Conservation (phyloP, 2,888 invertebrate species). For the Argyra leucocephala region DNA sequence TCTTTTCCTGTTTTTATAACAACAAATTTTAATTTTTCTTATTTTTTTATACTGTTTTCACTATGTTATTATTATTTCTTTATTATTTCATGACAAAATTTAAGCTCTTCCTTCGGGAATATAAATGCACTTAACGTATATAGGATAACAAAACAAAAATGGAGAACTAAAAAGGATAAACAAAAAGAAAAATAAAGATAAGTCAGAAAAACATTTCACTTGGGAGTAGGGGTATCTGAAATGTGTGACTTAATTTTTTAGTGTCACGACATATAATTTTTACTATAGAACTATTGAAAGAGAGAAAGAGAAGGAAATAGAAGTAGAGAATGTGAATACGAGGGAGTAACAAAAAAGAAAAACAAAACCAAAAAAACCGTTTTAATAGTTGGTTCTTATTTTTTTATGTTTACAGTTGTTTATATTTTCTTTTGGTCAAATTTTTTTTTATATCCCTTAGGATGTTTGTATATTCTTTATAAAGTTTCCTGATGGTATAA, state of each 20-base stretch:
- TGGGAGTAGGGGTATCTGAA: background rate
- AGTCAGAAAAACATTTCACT: background rate
- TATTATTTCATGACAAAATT: too few relatives aligned
- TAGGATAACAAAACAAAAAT: background rate
- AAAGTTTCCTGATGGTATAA: background rate
- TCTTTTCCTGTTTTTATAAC: too few relatives aligned
- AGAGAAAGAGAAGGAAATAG: too few relatives aligned
- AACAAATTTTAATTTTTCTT: too few relatives aligned
- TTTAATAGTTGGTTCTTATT: background rate
- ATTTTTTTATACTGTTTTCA: too few relatives aligned
- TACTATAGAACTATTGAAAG: background rate
- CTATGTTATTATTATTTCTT: too few relatives aligned
- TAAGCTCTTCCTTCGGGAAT: background rate
- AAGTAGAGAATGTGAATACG: too few relatives aligned
- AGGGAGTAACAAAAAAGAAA: too few relatives aligned
- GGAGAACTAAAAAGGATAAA: background rate
- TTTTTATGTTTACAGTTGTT: background rate
- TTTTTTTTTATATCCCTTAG: background rate
- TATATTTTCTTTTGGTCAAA: background rate
- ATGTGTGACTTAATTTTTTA: background rate
- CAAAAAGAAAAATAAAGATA: background rate
- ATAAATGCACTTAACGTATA: background rate
- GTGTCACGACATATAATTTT: conserved; percentile 1
- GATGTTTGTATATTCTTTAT: background rate
- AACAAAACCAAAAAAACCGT: background rate